A percentile compares a stretch with the other conserved stretches of the same genome.
These are phyloP conservation scores for Arctopsyche grandis DNA, from an alignment of 1,140 invertebrate species.

Conservation along the genomic window DNA sequence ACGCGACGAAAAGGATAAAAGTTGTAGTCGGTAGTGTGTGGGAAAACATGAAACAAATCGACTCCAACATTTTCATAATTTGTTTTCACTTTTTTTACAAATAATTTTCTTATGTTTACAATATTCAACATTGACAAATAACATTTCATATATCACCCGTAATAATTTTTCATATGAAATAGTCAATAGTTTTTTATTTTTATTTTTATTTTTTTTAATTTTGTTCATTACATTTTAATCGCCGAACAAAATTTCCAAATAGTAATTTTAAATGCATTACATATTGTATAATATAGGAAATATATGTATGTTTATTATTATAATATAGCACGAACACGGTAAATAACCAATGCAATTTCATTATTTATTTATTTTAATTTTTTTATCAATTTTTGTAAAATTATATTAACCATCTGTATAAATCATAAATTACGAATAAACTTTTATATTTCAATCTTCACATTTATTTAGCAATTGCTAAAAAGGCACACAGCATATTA, in stretches of 20 bases:
- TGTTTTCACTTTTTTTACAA: conserved; percentile 50
- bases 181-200: conserved; percentile 50
- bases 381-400: conserved; percentile 45
- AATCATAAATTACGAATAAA: conserved; percentile 49
- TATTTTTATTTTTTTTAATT: conserved; percentile 41
- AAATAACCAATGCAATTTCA: conserved; percentile 41
- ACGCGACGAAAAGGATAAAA: background rate
- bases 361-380: conserved; percentile 30
- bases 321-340: conserved; percentile 41
- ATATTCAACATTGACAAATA: conserved; percentile 56
- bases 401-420: conserved; percentile 47
- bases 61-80: conserved; percentile 54
- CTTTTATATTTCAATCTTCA: conserved; percentile 50
- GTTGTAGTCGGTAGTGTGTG: background rate
- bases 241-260: conserved; percentile 36
- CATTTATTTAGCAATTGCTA: conserved; percentile 55
- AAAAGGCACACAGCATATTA: conserved; percentile 54
- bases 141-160: conserved; percentile 56
- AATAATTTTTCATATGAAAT: conserved; percentile 55
- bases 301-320: conserved; percentile 36
- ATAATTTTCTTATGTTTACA: conserved; percentile 51
- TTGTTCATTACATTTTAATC: conserved; percentile 33
- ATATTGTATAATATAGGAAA: conserved; percentile 45
- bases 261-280: conserved; percentile 41
- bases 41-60: conserved; percentile 46